Conservation (phyloP, 2,888 invertebrate genomes). For the Omphaloscelis lunosa region DNA sequence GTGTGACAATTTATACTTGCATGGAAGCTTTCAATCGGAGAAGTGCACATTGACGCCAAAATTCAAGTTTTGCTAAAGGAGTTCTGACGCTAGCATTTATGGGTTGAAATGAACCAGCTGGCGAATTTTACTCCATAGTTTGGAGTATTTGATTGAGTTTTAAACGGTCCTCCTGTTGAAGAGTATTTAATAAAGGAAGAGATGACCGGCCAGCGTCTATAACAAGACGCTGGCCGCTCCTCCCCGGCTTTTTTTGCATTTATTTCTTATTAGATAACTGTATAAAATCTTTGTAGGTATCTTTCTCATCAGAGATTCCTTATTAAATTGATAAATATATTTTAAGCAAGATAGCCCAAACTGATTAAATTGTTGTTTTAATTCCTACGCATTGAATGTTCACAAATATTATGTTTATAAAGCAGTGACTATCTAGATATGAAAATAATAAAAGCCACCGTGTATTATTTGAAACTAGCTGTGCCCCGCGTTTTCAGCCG, state of each 20-base stretch:
- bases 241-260: no score
- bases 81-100: background rate
- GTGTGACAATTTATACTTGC: constrained; percentile 1
- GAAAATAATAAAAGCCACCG: background rate
- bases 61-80: background rate
- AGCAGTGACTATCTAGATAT: background rate
- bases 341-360: background rate
- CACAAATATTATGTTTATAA: background rate
- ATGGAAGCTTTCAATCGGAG: constrained; percentile 8
- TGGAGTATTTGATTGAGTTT: background rate
- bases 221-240: no score
- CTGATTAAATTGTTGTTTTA: background rate
- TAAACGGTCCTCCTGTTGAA: no score
- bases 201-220: no score
- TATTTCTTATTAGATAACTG: background rate
- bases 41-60: constrained; percentile 8
- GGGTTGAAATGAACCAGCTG: background rate
- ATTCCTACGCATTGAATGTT: background rate
- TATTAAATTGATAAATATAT: background rate
- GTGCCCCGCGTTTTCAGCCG: no score
- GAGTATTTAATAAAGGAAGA: background rate
- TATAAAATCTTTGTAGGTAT: background rate
- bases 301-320: background rate
- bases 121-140: background rate
- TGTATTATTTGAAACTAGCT: background rate